These are phyloP conservation scores for Hypanus sabinus DNA, from an alignment of 2,113 vertebrate genomes.

Conservation along the genomic window DNA sequence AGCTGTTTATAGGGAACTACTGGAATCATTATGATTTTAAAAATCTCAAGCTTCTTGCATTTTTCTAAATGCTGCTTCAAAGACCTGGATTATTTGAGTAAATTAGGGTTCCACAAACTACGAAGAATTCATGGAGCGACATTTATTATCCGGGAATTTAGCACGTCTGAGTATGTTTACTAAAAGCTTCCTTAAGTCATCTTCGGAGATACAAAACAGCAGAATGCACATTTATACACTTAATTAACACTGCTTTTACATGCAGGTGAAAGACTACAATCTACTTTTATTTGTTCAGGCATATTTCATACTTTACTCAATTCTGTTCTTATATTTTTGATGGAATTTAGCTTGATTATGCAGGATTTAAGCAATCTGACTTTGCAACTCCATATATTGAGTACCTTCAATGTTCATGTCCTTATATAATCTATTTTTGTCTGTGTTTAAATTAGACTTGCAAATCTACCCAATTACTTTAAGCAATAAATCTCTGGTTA, in stretches of 20 bases:
- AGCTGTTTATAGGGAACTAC: background rate
- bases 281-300: background rate
- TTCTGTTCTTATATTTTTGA: background rate
- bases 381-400: background rate
- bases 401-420: background rate
- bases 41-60: background rate
- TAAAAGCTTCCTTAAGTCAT: background rate
- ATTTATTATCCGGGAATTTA: conserved; percentile 22
- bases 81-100: background rate
- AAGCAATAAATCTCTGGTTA: background rate
- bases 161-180: conserved; percentile 13
- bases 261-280: background rate
- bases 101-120: background rate
- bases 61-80: conserved; percentile 16
- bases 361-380: background rate
- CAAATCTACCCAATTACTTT: conserved; percentile 3
- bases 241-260: background rate
- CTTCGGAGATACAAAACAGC: background rate
- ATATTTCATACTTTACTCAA: conserved; percentile 6
- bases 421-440: conserved; percentile 19
- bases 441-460: conserved; percentile 27
- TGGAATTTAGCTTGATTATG: background rate
- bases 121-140: conserved; percentile 21
- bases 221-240: background rate
- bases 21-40: background rate